Evolutionary conservation across 92 coral and sea anemone species (phyloP).

Genomic region (Zoanthus solanderi): DNA sequence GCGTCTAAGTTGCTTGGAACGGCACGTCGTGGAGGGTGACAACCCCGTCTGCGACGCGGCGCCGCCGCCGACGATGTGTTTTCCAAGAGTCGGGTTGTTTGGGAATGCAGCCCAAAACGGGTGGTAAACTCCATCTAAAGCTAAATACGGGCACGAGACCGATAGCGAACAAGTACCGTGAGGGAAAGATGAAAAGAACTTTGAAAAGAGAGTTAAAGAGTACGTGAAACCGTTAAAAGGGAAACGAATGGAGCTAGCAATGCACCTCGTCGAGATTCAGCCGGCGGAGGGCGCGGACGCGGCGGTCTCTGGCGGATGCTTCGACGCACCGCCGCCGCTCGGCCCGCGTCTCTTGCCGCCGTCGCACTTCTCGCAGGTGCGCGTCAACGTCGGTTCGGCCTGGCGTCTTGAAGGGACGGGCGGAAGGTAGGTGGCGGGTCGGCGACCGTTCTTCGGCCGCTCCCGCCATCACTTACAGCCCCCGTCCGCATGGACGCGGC

Average conservation of each 20-base stretch:
- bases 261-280: background rate
- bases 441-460: background rate
- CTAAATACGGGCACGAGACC: background rate
- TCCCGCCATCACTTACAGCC: background rate
- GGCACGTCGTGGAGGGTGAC: background rate
- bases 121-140: too few species aligned
- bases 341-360: background rate
- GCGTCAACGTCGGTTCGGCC: background rate
- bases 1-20: background rate
- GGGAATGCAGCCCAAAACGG: too few species aligned
- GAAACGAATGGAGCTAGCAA: background rate
- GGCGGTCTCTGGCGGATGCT: background rate
- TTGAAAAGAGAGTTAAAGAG: background rate
- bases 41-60: background rate
- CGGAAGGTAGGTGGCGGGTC: background rate
- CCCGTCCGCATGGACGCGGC: background rate
- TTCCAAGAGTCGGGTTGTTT: too few species aligned
- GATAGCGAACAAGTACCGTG: background rate
- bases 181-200: background rate
- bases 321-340: background rate
- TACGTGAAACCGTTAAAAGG: background rate
- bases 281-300: background rate
- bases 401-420: too few species aligned
- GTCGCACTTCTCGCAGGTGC: background rate
- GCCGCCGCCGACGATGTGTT: too few species aligned